Evolutionary conservation across 2,113 vertebrate species (phyloP).

Genomic region (Irena cyanogastra): DNA sequence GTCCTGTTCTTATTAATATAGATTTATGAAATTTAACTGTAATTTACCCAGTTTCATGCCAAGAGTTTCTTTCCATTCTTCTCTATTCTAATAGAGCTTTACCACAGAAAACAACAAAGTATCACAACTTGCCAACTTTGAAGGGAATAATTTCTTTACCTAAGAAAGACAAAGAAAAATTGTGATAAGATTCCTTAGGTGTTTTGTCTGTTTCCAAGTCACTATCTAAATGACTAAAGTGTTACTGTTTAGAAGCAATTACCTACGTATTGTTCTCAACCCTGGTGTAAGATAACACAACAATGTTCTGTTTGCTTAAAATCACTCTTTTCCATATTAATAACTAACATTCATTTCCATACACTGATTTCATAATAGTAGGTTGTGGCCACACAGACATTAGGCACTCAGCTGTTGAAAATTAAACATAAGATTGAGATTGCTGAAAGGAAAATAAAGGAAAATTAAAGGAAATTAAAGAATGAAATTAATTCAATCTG

Average conservation of each 20-base stretch:
- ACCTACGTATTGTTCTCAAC: not conserved
- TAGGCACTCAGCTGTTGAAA: not conserved
- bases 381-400: not conserved
- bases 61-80: not conserved
- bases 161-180: not conserved
- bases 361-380: not conserved
- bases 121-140: not conserved
- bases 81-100: not conserved
- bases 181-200: not conserved
- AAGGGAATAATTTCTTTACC: not conserved
- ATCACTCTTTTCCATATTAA: not conserved
- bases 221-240: not conserved
- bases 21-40: not conserved
- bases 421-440: not conserved
- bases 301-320: not conserved
- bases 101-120: not conserved
- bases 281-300: not conserved
- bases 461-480: not conserved
- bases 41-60: not conserved
- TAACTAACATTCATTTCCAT: not conserved
- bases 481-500: not conserved
- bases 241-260: not conserved
- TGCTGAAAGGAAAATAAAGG: not conserved
- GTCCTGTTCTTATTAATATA: not conserved
- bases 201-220: not conserved